These are phyloP conservation scores for Micromesistius poutassou DNA, from an alignment of 2,797 vertebrate species.

Conservation along the genomic window DNA sequence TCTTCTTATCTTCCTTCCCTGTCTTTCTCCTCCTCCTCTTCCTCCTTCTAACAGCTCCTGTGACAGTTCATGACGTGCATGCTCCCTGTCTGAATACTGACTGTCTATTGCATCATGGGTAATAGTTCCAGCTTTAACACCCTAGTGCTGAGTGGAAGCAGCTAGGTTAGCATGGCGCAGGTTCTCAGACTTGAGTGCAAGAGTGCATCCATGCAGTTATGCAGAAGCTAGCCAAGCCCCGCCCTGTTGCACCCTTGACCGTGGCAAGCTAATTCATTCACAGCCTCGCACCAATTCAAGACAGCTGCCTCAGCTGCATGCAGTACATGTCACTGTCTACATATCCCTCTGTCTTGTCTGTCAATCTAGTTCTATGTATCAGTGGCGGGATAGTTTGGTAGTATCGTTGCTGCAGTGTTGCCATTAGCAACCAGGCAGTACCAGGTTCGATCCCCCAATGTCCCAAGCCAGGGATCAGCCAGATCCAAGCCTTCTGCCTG, in stretches of 20 bases:
- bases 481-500: no score
- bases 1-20: no score
- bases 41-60: constrained; percentile 9
- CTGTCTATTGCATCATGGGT: neutral
- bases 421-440: neutral
- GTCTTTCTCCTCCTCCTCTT: constrained; percentile 2
- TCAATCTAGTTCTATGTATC: neutral
- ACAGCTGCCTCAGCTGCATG: neutral
- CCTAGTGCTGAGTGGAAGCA: neutral
- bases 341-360: neutral
- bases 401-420: neutral
- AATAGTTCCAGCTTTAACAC: neutral
- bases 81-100: neutral
- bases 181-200: neutral
- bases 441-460: neutral
- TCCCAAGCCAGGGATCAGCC: no score
- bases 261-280: no score
- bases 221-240: no score
- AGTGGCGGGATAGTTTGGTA: neutral
- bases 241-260: no score
- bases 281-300: neutral
- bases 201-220: neutral
- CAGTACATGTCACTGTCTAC: neutral
- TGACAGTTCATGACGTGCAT: constrained; percentile 6
- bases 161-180: neutral